A percentile compares a stretch with the other conserved stretches of the same genome.
phyloP scores from a whole-genome alignment of 2,888 invertebrate species.

The Tridacna gigas region DNA sequence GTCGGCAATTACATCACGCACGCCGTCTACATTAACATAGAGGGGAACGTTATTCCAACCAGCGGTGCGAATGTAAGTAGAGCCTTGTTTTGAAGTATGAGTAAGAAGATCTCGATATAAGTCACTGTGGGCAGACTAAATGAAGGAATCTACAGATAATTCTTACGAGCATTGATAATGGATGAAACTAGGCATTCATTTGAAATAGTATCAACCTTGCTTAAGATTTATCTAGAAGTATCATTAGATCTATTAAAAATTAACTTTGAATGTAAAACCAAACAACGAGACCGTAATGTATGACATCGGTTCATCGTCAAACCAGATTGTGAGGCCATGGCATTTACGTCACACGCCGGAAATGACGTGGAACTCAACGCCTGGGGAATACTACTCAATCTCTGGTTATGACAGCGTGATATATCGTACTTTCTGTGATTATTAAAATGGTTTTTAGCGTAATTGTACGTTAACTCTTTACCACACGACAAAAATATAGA shows the following conservation, averaged over 20 bases:
- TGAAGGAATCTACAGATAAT: too few species aligned
- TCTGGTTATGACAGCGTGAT: constrained; percentile 57
- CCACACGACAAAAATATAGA: too few species aligned
- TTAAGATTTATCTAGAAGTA: too few species aligned
- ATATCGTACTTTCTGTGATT: too few species aligned
- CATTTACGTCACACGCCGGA: constrained; percentile 35
- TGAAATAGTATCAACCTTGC: too few species aligned
- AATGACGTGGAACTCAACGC: constrained; percentile 18
- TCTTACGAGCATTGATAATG: too few species aligned
- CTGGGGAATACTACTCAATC: constrained; percentile 41
- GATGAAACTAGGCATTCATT: too few species aligned
- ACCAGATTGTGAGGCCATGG: constrained; percentile 44
- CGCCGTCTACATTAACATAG: constrained; percentile 61
- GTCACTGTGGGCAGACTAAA: not conserved
- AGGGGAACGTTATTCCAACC: constrained; percentile 47
- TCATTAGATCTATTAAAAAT: too few species aligned
- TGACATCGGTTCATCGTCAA: constrained; percentile 41
- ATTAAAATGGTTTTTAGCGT: too few species aligned
- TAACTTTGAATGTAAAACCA: too few species aligned
- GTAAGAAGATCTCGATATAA: not conserved
- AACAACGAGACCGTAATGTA: constrained; percentile 5
- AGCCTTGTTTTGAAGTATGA: not conserved
- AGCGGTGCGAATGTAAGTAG: constrained; percentile 20
- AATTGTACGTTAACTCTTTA: too few species aligned
- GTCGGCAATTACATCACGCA: constrained; percentile 43